These are phyloP conservation scores for Lycaon pictus DNA, from an alignment of 2,113 vertebrate genomes.

Conservation along the genomic window DNA sequence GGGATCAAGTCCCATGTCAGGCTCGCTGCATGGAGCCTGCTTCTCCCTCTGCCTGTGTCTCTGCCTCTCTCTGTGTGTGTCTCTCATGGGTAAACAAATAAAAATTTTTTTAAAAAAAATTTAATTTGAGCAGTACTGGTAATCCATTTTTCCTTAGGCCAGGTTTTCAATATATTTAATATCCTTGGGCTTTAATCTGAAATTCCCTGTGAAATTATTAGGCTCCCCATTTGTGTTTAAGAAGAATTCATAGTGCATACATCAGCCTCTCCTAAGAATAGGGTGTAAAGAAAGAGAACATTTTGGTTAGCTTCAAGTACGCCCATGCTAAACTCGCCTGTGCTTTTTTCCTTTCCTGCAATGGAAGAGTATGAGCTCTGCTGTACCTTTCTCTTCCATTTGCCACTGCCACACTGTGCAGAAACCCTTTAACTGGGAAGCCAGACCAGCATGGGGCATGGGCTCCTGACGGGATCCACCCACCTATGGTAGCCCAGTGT, in stretches of 20 bases:
- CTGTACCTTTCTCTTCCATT: not conserved
- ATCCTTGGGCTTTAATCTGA: slow-evolving; percentile 1
- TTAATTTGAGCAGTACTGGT: not conserved
- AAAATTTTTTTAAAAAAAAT: not conserved
- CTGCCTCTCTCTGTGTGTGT: too few relatives aligned
- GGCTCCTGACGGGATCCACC: not conserved
- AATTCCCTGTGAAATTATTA: not conserved
- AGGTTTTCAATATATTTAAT: not conserved
- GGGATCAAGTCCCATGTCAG: too few relatives aligned
- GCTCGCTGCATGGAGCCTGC: too few relatives aligned
- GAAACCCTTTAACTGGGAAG: not conserved
- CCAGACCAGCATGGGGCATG: not conserved
- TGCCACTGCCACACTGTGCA: not conserved
- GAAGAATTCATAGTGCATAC: not conserved
- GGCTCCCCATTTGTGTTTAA: not conserved
- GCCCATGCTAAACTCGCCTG: not conserved
- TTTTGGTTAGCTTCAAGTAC: not conserved
- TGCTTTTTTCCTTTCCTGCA: not conserved
- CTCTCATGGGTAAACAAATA: too few relatives aligned
- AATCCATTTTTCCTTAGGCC: slow-evolving; percentile 2
- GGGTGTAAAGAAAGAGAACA: not conserved
- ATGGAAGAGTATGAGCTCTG: not conserved
- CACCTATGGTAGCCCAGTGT: not conserved
- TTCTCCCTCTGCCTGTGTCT: too few relatives aligned
- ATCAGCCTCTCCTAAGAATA: not conserved